These are phyloP conservation scores for Archaeoteleia sp. DNA, from an alignment of 2,888 invertebrate genomes.

Conservation along the genomic window DNA sequence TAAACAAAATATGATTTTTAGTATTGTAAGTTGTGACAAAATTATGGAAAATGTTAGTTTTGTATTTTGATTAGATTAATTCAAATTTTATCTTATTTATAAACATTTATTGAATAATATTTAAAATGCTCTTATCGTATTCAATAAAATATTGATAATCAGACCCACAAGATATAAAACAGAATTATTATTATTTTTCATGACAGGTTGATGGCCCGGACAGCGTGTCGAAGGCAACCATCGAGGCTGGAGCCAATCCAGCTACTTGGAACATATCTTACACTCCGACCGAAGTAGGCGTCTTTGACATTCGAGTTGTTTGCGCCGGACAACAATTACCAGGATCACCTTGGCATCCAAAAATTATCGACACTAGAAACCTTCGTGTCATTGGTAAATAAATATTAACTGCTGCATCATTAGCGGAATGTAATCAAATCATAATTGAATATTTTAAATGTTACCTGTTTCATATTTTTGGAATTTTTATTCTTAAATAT, in stretches of 20 bases:
- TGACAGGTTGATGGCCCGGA: conserved; percentile 80
- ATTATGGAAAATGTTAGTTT: too few relatives aligned
- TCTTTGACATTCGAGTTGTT: conserved; percentile 91
- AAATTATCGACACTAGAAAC: conserved; percentile 78
- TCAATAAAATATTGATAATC: conserved; percentile 11
- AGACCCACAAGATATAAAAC: too few relatives aligned
- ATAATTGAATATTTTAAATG: too few relatives aligned
- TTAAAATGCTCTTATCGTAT: too few relatives aligned
- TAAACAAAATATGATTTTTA: too few relatives aligned
- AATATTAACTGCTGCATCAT: too few relatives aligned
- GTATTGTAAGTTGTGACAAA: too few relatives aligned
- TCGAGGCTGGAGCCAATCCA: conserved; percentile 81
- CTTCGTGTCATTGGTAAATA: conserved; percentile 77
- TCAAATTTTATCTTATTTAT: too few relatives aligned
- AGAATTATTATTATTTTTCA: too few relatives aligned
- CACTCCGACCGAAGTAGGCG: conserved; percentile 92
- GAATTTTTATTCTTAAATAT: too few relatives aligned
- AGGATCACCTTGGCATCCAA: conserved; percentile 90
- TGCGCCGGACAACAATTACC: conserved; percentile 78
- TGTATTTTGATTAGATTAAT: too few relatives aligned
- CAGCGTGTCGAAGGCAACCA: conserved; percentile 76
- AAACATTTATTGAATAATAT: not conserved
- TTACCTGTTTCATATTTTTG: too few relatives aligned
- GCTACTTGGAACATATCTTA: conserved; percentile 94
- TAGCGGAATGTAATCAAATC: conserved; percentile 3